Conservation (phyloP, 2,797 vertebrate species). For the Labroides dimidiatus region DNA sequence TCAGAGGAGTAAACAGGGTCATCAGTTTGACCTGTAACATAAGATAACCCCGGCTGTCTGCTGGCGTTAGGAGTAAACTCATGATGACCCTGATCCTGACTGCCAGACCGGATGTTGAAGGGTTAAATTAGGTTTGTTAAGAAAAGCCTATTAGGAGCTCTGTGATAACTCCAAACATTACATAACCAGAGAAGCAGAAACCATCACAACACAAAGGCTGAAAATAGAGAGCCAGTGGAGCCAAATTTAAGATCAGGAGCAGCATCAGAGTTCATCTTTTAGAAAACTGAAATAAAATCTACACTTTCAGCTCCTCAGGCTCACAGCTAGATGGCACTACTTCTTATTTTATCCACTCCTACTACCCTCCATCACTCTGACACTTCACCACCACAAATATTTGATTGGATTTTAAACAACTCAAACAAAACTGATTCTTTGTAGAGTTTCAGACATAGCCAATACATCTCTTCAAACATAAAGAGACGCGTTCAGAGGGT, state of each 20-base stretch:
- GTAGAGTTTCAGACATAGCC: too few species aligned
- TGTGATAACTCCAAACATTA: conserved; percentile 27
- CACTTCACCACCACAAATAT: background rate
- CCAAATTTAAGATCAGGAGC: background rate
- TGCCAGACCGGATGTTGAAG: conserved; percentile 25
- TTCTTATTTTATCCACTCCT: background rate
- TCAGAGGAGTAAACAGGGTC: background rate
- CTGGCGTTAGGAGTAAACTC: conserved; percentile 10
- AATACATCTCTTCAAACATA: too few species aligned
- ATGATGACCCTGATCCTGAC: conserved; percentile 21
- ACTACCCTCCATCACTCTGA: conserved; percentile 4
- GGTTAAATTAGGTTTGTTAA: conserved; percentile 25
- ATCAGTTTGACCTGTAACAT: background rate
- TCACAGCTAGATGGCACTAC: conserved; percentile 67
- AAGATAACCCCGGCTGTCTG: conserved; percentile 27
- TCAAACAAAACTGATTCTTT: too few species aligned
- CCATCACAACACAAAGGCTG: background rate
- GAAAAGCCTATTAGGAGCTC: conserved; percentile 62
- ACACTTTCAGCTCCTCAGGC: background rate
- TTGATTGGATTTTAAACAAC: background rate
- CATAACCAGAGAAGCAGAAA: conserved; percentile 14
- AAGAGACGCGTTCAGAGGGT: too few species aligned
- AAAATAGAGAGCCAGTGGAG: background rate
- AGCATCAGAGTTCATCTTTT: too few species aligned
- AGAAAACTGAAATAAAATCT: background rate